Base-by-base conservation (phyloP, 1,140 invertebrate genomes). In the Magallana gigas region DNA sequence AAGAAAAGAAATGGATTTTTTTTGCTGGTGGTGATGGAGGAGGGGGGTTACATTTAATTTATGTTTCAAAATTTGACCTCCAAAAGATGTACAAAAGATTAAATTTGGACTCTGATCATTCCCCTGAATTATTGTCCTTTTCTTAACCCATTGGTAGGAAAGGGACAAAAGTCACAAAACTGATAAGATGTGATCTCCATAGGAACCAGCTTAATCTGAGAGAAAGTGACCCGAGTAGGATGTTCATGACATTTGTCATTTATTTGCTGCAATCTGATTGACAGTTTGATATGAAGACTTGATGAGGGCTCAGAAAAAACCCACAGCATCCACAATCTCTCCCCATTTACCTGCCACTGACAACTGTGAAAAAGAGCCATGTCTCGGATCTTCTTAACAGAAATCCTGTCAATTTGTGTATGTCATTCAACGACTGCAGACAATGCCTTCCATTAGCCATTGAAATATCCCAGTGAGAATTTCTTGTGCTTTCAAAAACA, bases 301-400 rank as follows among this genome's bases (percentile, higher is more conserved):
- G 68, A 76, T 82, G 81, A 88, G 80, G 81, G 86, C 87, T 62
- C 76, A 76, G 60, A 83, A 85, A 88, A 87, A 76, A 76, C 29
- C 23, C 68, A 48, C 68, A 76, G 68, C 68, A 76, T 76, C 68
- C 23, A 29, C 68, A 76, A 68, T 86, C 85, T 86, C 62, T 82
- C 76, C 87, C 64, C 56, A 36, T 59, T 57, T 88, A 76, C 84
- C 81, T 88, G 87, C 84, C 87, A 88, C 76, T 59, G 85, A 85
- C 87, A 88, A 88, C 87, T 88, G 87, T 85, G 83, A 86, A 85
- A 86, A 85, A 81, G 87, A 88, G 85, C 83, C 81, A 83, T 86
- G 82, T 81, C 58, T 56, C 85, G 80, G 85, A 86, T 86, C 82
- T 88, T 68, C 76, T 81, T 58, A 86, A 83, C 85, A 88, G 81